phyloP scores from a whole-genome alignment of 1,140 invertebrate genomes.

The Bombus fervidus region DNA sequence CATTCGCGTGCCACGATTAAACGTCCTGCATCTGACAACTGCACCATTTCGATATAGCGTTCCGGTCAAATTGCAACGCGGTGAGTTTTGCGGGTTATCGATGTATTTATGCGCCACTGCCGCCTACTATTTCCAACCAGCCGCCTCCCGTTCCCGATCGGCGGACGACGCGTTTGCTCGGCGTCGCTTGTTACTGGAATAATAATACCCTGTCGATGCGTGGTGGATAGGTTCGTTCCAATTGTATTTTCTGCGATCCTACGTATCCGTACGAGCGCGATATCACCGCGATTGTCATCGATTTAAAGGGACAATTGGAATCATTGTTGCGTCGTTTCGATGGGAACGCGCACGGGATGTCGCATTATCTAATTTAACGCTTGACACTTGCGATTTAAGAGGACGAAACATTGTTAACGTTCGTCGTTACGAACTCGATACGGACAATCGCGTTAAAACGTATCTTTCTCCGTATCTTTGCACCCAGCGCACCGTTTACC shows the following conservation, averaged over 20 bases:
- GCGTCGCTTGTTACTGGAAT: conserved; percentile 28
- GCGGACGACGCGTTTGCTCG: background rate
- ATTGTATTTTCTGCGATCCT: background rate
- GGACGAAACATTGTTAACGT: conserved; percentile 5
- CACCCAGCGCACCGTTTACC: background rate
- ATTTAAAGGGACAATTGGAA: background rate
- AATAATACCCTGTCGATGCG: background rate
- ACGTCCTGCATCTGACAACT: conserved; percentile 54
- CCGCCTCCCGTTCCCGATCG: background rate
- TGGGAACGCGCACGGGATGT: background rate
- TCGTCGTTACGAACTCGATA: background rate
- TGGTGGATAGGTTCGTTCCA: background rate
- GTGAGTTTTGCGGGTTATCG: conserved; percentile 53
- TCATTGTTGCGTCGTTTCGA: background rate
- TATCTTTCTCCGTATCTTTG: conserved; percentile 13
- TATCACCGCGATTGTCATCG: background rate
- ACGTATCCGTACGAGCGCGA: too few species aligned
- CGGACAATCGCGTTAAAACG: background rate
- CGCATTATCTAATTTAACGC: conserved; percentile 4
- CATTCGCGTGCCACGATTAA: conserved; percentile 59
- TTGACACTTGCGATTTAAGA: background rate
- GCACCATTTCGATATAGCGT: conserved; percentile 31
- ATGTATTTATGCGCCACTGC: conserved; percentile 54
- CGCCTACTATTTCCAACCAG: conserved; percentile 6
- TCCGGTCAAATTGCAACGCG: conserved; percentile 52